Evolutionary conservation across 2,888 invertebrate genomes (phyloP).

Genomic region (Ophonus ardosiacus): DNA sequence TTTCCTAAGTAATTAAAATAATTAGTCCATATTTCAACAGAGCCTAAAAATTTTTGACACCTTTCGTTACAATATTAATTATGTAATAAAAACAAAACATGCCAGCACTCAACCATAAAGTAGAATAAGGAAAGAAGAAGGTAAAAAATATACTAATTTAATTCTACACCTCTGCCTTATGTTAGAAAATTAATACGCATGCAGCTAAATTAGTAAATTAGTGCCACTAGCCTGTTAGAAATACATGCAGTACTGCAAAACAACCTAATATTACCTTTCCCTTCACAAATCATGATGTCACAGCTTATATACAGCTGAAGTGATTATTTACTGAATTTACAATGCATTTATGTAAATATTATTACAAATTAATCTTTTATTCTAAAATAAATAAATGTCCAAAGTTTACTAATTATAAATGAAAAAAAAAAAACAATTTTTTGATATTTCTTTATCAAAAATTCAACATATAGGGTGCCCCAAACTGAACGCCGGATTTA

Average conservation of each 20-base stretch:
- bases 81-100: conserved; percentile 21
- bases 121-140: conserved; percentile 32
- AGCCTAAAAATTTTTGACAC: conserved; percentile 18
- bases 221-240: conserved; percentile 31
- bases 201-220: conserved; percentile 39
- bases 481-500: too few species aligned
- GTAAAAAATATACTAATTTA: not conserved
- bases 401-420: not conserved
- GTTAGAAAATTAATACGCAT: conserved; percentile 37
- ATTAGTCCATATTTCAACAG: conserved; percentile 15
- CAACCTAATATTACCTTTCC: conserved; percentile 34
- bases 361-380: conserved; percentile 1
- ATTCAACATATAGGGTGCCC: too few species aligned
- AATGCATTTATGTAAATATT: not conserved
- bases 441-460: too few species aligned
- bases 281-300: conserved; percentile 16
- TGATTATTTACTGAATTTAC: conserved; percentile 43
- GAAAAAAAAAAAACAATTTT: not conserved
- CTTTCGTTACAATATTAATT: not conserved
- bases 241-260: conserved; percentile 9
- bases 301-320: conserved; percentile 30
- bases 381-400: not conserved
- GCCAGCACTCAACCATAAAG: conserved; percentile 26
- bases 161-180: conserved; percentile 13
- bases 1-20: conserved; percentile 11